phyloP scores from a whole-genome alignment of 2,113 vertebrate species.

The Chascanopsetta lugubris region DNA sequence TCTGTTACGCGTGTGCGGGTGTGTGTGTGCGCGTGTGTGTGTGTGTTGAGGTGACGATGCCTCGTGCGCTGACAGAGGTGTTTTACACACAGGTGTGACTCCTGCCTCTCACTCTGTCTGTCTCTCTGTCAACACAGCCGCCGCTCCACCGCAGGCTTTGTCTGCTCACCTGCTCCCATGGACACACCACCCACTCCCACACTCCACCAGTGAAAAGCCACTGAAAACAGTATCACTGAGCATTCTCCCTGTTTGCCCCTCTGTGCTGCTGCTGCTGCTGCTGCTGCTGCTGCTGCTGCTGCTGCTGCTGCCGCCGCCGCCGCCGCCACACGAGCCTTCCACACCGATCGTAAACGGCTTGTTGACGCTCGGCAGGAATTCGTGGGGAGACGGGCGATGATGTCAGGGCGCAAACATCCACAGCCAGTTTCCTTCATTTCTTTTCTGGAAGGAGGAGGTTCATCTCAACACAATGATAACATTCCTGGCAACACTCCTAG shows the following conservation, averaged over 20 bases:
- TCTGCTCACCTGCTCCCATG: slow-evolving; percentile 72
- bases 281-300: too few species aligned
- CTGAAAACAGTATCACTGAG: background rate
- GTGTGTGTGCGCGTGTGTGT: background rate
- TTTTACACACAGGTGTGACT: slow-evolving; percentile 77
- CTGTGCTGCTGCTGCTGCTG: too few species aligned
- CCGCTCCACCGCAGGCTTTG: slow-evolving; percentile 48
- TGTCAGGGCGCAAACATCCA: slow-evolving; percentile 70
- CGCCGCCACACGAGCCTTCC: background rate
- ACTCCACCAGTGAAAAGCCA: background rate
- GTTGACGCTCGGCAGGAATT: slow-evolving; percentile 55
- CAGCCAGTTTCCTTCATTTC: slow-evolving; percentile 65
- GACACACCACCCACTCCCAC: slow-evolving; percentile 51
- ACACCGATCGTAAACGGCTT: slow-evolving; percentile 43
- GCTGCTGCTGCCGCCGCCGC: too few species aligned
- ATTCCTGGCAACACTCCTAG: slow-evolving; percentile 63
- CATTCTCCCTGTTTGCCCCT: background rate
- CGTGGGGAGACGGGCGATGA: slow-evolving; percentile 44
- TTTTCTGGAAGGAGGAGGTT: slow-evolving; percentile 58
- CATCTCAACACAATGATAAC: slow-evolving; percentile 70
- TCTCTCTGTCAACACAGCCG: slow-evolving; percentile 69
- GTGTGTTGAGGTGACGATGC: slow-evolving; percentile 23
- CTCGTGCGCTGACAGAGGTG: slow-evolving; percentile 27
- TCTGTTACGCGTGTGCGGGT: background rate
- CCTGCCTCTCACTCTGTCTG: slow-evolving; percentile 61